These are phyloP conservation scores for Pocillopora verrucosa DNA, from an alignment of 64 coral and sea anemone species.

Conservation along the genomic window DNA sequence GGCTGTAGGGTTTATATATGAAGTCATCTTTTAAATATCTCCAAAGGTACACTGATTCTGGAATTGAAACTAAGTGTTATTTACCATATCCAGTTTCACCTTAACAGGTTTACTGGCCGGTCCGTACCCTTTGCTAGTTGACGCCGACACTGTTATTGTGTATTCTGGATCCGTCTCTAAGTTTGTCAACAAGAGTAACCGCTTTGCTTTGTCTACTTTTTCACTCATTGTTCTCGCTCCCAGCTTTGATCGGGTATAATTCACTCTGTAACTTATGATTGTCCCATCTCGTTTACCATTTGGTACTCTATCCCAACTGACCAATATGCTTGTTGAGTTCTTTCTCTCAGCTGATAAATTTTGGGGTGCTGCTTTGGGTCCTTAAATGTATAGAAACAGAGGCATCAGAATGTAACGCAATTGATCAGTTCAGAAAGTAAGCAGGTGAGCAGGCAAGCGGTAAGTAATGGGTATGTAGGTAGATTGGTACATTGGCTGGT, in stretches of 20 bases:
- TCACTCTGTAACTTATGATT: background rate
- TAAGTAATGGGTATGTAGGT: too few relatives aligned
- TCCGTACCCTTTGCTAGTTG: background rate
- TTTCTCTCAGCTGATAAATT: background rate
- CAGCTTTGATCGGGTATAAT: background rate
- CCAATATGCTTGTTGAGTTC: background rate
- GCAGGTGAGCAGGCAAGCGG: too few relatives aligned
- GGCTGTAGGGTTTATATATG: too few relatives aligned
- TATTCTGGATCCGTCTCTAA: background rate
- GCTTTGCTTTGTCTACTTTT: background rate
- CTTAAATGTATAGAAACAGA: background rate
- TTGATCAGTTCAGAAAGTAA: too few relatives aligned
- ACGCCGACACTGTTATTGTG: background rate
- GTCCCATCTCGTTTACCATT: background rate
- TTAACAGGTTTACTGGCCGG: background rate
- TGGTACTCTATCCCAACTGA: slow-evolving; percentile 9
- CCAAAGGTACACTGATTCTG: too few relatives aligned
- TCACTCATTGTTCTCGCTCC: background rate
- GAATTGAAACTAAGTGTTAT: too few relatives aligned
- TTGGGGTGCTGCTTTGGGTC: background rate
- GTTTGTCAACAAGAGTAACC: background rate
- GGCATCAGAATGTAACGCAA: too few relatives aligned
- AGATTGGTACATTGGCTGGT: too few relatives aligned
- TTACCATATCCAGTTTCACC: background rate
- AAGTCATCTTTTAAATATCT: too few relatives aligned